phyloP scores from a whole-genome alignment of 30 jellyfish, hydroid and myxozoan species.

The Sanderia malayensis region DNA sequence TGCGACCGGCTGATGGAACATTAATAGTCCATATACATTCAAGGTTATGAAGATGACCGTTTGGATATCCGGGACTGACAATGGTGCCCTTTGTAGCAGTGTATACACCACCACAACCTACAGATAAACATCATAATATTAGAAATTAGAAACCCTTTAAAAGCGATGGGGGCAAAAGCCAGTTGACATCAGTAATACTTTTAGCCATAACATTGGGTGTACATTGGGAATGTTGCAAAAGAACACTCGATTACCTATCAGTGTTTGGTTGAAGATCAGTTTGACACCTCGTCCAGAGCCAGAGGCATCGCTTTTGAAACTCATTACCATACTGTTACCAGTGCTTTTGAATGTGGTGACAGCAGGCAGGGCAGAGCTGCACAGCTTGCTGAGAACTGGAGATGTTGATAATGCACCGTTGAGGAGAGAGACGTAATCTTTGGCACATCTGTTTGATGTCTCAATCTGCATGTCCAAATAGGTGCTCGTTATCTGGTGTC shows the following conservation, averaged over 20 bases:
- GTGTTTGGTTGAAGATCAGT: constrained; percentile 27
- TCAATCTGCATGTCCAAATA: constrained; percentile 41
- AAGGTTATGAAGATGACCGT: constrained; percentile 33
- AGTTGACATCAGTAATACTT: too few species aligned
- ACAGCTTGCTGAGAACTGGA: constrained; percentile 37
- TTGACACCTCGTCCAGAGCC: constrained; percentile 58
- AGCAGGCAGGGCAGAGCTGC: constrained; percentile 43
- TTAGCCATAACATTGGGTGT: neutral
- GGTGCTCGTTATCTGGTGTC: constrained; percentile 29
- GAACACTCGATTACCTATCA: constrained; percentile 24
- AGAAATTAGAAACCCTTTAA: too few species aligned
- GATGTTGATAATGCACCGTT: constrained; percentile 53
- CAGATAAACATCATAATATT: too few species aligned
- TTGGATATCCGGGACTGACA: constrained; percentile 78
- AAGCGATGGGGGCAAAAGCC: too few species aligned
- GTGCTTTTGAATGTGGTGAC: constrained; percentile 28
- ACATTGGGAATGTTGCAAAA: neutral
- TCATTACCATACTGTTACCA: constrained; percentile 31
- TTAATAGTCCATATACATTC: constrained; percentile 78
- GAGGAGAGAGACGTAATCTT: constrained; percentile 41
- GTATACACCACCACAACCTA: constrained; percentile 83
- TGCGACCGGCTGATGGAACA: constrained; percentile 39
- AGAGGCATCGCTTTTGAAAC: constrained; percentile 37
- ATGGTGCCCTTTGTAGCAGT: constrained; percentile 61
- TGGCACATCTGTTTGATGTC: constrained; percentile 42